Evolutionary conservation across 2,113 vertebrate species (phyloP), one percentile per base, ranked within the genome.

Genomic region (Lates calcarifer): DNA sequence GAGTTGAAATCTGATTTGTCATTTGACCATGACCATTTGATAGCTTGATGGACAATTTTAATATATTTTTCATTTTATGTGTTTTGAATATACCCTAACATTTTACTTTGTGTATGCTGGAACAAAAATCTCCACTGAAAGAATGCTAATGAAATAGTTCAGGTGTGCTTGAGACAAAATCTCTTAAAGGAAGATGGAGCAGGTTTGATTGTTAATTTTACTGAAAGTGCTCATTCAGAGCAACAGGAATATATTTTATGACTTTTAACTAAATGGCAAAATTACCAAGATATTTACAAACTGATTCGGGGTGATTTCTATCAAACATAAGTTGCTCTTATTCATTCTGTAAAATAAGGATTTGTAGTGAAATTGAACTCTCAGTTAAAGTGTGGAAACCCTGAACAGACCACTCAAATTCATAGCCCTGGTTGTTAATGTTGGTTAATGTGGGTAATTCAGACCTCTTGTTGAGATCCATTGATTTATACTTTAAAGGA

Each of bases 401-500:
- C 13, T 41, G 0, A 15, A 47, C 2, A 5, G 60, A 17, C 17
- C 0, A 0, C 2, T 47, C 1, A 29, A 72, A 66, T 76, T 39
- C 10, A 37, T 18, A 67, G 43, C 5, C 43, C 12, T 20, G n/a
- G 51, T 14, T 14, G n/a, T n/a, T n/a, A n/a, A n/a, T n/a, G n/a
- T n/a, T n/a, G n/a, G n/a, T n/a, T n/a, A n/a, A n/a, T n/a, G n/a
- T n/a, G n/a, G 74, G 1, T 49, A 51, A 39, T 53, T 71, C 35
- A 26, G 66, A 61, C 28, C 43, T 24, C 55, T 22, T 0, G 11
- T 18, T 58, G 47, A 70, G 51, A 60, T 43, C 29, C 22, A 41
- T 33, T 49, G 60, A 79, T 67, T 56, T 67, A 73, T 22, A 31
- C 35, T 69, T 60, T 18, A 20, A 14, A 47, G 20, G 26, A 45